A percentile compares a stretch with the other conserved stretches of the same genome.
Conservation (phyloP, 1,140 invertebrate species). For the Drosophila eugracilis region DNA sequence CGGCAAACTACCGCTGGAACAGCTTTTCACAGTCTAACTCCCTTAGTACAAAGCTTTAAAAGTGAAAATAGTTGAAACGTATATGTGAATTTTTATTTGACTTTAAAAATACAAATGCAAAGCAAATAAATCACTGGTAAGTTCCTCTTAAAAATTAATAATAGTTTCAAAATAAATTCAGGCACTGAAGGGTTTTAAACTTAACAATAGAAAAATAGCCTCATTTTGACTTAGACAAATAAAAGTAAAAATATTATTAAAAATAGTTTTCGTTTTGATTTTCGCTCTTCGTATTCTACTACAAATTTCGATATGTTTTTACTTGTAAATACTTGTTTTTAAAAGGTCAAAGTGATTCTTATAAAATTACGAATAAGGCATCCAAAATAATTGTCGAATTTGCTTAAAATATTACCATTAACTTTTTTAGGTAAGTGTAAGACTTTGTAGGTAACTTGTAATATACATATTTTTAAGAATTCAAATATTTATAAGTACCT, state of each 20-base stretch:
- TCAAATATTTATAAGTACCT: not conserved
- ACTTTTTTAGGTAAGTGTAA: too few species aligned
- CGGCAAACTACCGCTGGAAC: slow-evolving; percentile 84
- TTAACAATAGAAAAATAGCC: not conserved
- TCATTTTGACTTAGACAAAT: not conserved
- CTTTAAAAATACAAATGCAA: slow-evolving; percentile 15
- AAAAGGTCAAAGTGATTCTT: too few species aligned
- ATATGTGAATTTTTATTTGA: slow-evolving; percentile 26
- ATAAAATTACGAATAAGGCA: too few species aligned
- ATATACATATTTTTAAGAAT: too few species aligned
- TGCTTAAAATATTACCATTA: too few species aligned
- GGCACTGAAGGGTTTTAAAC: slow-evolving; percentile 13
- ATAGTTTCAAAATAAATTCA: slow-evolving; percentile 15
- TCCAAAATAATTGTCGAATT: too few species aligned
- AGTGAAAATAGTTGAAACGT: not conserved
- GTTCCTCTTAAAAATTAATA: slow-evolving; percentile 19
- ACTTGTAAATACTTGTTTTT: not conserved
- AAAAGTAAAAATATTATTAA: not conserved
- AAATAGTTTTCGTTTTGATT: not conserved
- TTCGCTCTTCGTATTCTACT: not conserved
- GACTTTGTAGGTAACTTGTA: too few species aligned
- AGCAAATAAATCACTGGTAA: slow-evolving; percentile 1
- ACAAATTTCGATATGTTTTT: too few species aligned
- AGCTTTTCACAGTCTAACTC: slow-evolving; percentile 80
- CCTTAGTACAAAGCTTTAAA: not conserved